Base-by-base conservation (phyloP, 2,113 vertebrate genomes). In the Xiphophorus hellerii region DNA sequence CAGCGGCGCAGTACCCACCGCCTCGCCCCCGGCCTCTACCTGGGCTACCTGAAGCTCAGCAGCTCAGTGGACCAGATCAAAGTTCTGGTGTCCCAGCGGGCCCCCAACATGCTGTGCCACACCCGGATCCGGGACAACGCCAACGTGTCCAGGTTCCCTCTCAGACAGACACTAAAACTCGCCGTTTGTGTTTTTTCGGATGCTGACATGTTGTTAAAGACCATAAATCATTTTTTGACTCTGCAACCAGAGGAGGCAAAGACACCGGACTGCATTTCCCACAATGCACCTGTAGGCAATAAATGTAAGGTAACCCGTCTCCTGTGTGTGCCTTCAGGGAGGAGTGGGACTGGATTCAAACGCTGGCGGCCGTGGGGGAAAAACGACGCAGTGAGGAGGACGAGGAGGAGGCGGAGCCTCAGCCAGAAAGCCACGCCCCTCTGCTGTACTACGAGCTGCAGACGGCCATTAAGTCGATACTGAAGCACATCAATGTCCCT, bases 261-360 rank as follows among this genome's bases (percentile, higher is more conserved):
- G 51, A 10, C 6, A 25, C 48, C 2, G 1, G 22, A 10, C 6
- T 17, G 2, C n/a, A 6, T 69, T 69, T 33, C 68, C 30, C 44
- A 31, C 20, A 33, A 60, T 70, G 69, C 68, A 35, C 13, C 37
- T 44, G 66, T 33, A 22, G 22, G 4, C 3, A 66, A 28, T 9
- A 37, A n/a, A 4, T 66, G 15, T 25, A 29, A 20, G 44, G 4
- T 76, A 30, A 69, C 2, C n/a, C 68, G 37, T 69, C 20, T 66
- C 33, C 35, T 37, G 35, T 78, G 48, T 44, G 51, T 58, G 60
- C 35, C 8, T 27, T 44, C 77, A 99, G 98, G 94, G 97, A 98
- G 87, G 97, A 99, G 91, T 99, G 98, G 98, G 97, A 97, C 91
- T 97, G 97, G 97, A 94, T 99, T 93, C 97, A 97, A 95, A 96